Evolutionary conservation across 2,797 vertebrate genomes (phyloP).

Genomic region (Tiaroga cobitis): DNA sequence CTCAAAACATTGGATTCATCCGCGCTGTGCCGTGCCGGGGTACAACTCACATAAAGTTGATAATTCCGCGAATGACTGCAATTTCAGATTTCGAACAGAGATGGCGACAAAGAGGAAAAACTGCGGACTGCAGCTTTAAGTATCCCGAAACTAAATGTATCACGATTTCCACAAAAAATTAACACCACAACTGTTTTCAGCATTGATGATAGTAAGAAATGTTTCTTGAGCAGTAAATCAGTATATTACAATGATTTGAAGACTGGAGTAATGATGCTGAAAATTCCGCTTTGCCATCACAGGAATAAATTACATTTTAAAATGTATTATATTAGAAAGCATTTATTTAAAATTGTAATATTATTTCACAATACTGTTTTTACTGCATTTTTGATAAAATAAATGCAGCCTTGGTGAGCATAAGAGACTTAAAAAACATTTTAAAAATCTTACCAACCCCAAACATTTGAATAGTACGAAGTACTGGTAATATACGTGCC

Average conservation of each 20-base stretch:
- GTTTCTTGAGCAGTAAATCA: background rate
- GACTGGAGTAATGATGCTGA: background rate
- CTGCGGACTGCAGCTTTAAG: background rate
- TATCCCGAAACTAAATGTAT: background rate
- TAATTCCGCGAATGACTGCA: no score
- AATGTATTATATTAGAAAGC: background rate
- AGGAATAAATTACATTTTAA: background rate
- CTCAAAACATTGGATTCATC: no score
- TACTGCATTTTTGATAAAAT: background rate
- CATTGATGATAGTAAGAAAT: background rate
- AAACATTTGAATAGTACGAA: background rate
- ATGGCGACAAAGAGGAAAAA: no score
- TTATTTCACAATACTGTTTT: background rate
- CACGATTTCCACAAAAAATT: background rate
- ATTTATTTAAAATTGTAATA: background rate
- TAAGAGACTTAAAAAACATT: background rate
- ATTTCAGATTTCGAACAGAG: no score
- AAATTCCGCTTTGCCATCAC: background rate
- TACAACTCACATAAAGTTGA: no score
- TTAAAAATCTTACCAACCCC: background rate
- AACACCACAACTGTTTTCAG: background rate
- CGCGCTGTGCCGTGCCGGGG: no score
- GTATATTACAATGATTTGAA: background rate
- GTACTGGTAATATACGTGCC: background rate
- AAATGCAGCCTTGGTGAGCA: background rate